phyloP scores from a whole-genome alignment of 2,113 vertebrate species.

The Rhabdomys dilectus region DNA sequence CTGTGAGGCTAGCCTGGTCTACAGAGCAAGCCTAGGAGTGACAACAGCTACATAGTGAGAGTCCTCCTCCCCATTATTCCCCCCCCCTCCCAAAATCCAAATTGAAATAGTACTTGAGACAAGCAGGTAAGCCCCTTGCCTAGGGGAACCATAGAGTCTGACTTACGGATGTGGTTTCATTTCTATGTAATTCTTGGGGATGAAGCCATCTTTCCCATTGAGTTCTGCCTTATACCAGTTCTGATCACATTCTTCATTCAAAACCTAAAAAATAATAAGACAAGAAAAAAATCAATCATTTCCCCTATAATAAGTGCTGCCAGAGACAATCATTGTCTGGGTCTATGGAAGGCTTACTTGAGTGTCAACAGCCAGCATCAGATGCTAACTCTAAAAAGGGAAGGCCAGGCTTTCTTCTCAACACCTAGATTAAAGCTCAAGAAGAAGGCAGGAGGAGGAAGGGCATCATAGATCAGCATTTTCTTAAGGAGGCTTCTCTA shows the following conservation, averaged over 20 bases:
- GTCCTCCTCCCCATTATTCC: neutral
- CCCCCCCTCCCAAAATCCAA: neutral
- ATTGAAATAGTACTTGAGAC: neutral
- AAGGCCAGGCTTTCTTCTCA: neutral
- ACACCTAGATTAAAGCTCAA: neutral
- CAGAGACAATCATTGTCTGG: neutral
- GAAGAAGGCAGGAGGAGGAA: neutral
- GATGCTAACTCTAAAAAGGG: neutral
- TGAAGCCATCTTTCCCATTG: conserved; percentile 98
- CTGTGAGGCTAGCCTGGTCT: neutral
- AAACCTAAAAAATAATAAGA: conserved; percentile 89
- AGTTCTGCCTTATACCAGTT: conserved; percentile 99
- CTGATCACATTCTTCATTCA: conserved; percentile 97
- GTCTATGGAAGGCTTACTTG: neutral
- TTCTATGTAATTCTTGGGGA: conserved; percentile 99
- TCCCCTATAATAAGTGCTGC: neutral
- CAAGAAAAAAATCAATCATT: neutral
- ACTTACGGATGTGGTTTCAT: conserved; percentile 99
- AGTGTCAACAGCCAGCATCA: neutral
- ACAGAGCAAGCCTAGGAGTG: neutral
- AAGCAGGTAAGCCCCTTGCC: neutral
- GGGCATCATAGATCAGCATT: neutral
- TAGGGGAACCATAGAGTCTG: neutral
- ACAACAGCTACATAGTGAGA: neutral
- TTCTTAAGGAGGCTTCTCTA: neutral